Percentiles rank a stretch among this genome's conserved stretches.
These are phyloP conservation scores for Drosophila subsilvestris DNA, from an alignment of 2,888 invertebrate species.

Conservation along the genomic window DNA sequence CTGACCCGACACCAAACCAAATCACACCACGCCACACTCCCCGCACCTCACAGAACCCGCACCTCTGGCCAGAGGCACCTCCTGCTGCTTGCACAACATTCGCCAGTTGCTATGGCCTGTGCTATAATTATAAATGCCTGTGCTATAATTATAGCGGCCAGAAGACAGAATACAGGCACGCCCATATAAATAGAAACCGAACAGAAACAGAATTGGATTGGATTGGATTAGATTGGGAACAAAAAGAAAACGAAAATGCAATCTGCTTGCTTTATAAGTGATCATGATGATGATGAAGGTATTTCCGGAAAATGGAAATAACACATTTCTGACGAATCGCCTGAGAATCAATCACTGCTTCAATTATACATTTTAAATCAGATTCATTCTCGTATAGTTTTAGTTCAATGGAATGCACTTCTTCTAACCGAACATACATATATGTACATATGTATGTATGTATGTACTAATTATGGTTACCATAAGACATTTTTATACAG, in stretches of 20 bases:
- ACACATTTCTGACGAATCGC: constrained; percentile 3
- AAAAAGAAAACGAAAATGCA: constrained; percentile 24
- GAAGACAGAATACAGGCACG: constrained; percentile 65
- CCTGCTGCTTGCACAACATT: constrained; percentile 49
- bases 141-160: constrained; percentile 73
- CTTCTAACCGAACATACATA: too few relatives aligned
- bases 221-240: neutral
- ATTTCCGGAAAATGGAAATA: constrained; percentile 34
- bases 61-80: constrained; percentile 23
- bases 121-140: constrained; percentile 74
- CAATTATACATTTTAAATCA: constrained; percentile 8
- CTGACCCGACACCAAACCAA: neutral
- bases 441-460: too few relatives aligned
- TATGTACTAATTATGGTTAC: too few relatives aligned
- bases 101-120: constrained; percentile 45
- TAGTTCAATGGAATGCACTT: too few relatives aligned
- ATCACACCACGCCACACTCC: neutral
- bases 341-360: constrained; percentile 9
- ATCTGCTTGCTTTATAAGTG: constrained; percentile 3
- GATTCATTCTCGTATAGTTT: neutral
- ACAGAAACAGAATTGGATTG: neutral
- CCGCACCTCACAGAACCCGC: neutral
- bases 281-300: constrained; percentile 7
- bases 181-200: constrained; percentile 68
- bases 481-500: too few relatives aligned